A percentile compares a stretch with the other conserved stretches of the same genome.
phyloP scores from a whole-genome alignment of 2,797 vertebrate species.

The Tapera naevia region DNA sequence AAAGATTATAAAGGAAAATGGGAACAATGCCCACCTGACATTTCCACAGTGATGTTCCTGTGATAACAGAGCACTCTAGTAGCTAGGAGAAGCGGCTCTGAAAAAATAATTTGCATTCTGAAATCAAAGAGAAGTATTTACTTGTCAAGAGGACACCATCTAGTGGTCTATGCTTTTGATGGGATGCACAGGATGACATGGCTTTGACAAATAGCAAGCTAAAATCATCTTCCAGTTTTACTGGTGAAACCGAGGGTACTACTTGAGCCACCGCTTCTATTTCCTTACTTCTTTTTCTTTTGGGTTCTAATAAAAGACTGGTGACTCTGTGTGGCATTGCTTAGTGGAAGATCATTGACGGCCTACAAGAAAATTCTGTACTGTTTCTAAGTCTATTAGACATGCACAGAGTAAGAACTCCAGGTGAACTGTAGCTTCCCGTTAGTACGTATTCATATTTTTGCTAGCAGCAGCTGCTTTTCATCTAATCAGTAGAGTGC shows the following conservation, averaged over 20 bases:
- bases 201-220: background rate
- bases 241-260: background rate
- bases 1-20: background rate
- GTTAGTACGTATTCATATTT: background rate
- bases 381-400: background rate
- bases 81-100: background rate
- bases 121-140: background rate
- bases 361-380: background rate
- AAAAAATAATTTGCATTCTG: background rate
- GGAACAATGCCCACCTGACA: too few relatives aligned
- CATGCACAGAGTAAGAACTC: background rate
- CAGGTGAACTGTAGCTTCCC: background rate
- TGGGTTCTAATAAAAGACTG: background rate
- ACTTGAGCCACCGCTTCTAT: background rate
- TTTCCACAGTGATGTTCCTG: background rate
- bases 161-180: background rate
- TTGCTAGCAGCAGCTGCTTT: background rate
- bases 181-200: fast-evolving
- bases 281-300: background rate
- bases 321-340: background rate
- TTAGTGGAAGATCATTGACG: background rate
- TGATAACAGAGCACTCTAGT: background rate
- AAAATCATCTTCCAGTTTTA: background rate
- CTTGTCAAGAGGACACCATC: background rate
- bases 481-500: background rate